Evolutionary conservation across 2,113 vertebrate species (phyloP).

Genomic region (Hystrix brachyura): DNA sequence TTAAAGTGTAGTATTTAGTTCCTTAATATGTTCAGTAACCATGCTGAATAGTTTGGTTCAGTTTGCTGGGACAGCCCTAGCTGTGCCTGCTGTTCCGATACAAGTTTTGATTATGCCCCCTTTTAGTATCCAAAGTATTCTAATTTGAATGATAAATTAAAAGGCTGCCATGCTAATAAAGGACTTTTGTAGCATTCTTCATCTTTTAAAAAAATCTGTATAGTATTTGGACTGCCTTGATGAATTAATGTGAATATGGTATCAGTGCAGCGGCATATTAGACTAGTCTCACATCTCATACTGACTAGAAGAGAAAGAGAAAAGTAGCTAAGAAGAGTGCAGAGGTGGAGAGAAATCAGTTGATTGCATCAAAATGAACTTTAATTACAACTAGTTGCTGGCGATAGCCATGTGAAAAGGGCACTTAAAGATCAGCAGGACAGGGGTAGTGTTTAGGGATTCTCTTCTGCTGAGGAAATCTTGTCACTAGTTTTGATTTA

Average conservation of each 20-base stretch:
- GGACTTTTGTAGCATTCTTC: not conserved
- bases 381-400: slow-evolving; percentile 6
- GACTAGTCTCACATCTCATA: slow-evolving; percentile 20
- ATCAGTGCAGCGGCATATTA: not conserved
- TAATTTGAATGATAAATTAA: slow-evolving; percentile 12
- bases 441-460: not conserved
- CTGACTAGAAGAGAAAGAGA: not conserved
- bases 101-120: not conserved
- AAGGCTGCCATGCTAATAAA: not conserved
- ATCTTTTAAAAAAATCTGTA: not conserved
- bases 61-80: not conserved
- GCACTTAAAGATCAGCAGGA: slow-evolving; percentile 28
- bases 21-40: not conserved
- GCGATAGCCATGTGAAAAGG: not conserved
- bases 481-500: slow-evolving; percentile 24
- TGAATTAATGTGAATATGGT: not conserved
- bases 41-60: not conserved
- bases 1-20: not conserved
- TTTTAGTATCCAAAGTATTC: not conserved
- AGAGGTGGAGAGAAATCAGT: not conserved
- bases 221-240: not conserved
- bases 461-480: slow-evolving; percentile 7
- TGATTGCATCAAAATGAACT: slow-evolving; percentile 57
- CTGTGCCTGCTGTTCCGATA: not conserved
- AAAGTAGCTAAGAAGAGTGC: not conserved